Conservation (phyloP, 2,888 invertebrate genomes). For the Drosophila percnosoma region DNA sequence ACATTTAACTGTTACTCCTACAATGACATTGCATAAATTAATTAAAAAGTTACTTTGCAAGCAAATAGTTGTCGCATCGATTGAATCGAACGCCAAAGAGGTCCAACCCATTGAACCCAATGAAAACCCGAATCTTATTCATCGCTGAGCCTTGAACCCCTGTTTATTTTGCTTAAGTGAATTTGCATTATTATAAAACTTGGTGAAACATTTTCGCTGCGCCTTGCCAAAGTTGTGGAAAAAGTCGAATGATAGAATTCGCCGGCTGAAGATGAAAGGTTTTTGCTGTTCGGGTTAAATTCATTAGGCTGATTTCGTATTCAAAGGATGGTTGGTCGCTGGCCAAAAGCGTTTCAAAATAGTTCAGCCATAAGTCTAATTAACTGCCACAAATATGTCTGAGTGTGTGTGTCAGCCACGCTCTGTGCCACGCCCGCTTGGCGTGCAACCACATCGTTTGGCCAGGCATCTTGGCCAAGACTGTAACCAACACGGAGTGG, state of each 20-base stretch:
- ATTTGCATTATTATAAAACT: conserved; percentile 27
- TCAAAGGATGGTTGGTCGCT: conserved; percentile 12
- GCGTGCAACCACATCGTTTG: conserved; percentile 60
- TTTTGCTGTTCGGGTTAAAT: conserved; percentile 31
- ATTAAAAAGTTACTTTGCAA: background rate
- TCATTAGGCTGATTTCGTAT: conserved; percentile 47
- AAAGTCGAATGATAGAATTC: conserved; percentile 16
- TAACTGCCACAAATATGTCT: conserved; percentile 46
- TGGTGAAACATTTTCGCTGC: conserved; percentile 16
- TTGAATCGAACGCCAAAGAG: background rate
- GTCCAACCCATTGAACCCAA: background rate
- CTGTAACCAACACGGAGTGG: conserved; percentile 13
- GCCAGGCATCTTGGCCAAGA: conserved; percentile 16
- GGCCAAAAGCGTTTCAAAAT: conserved; percentile 52
- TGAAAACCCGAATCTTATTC: conserved; percentile 12
- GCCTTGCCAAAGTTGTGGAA: conserved; percentile 13
- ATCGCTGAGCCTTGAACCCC: conserved; percentile 6
- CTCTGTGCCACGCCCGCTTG: conserved; percentile 31
- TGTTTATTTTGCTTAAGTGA: conserved; percentile 21
- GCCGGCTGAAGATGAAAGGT: conserved; percentile 23
- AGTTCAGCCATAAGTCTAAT: conserved; percentile 62
- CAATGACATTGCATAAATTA: background rate
- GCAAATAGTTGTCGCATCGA: background rate
- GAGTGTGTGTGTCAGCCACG: conserved; percentile 13
- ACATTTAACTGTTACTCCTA: background rate